Base-by-base conservation (phyloP, 35 echinoderm and acorn worm species). In the Strongylocentrotus purpuratus region DNA sequence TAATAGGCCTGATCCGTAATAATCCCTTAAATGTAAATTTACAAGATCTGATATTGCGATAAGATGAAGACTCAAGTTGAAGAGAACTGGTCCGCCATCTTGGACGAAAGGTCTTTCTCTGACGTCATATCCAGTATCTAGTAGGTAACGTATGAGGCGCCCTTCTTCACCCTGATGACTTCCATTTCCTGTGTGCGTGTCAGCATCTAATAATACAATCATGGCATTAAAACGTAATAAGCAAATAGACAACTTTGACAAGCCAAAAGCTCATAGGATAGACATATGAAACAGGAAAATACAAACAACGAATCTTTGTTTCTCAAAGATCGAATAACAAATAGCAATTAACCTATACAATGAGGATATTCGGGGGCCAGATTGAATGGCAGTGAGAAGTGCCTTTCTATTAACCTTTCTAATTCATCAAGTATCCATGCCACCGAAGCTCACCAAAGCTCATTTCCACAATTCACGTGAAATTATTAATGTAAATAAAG, bases 121-220 rank as follows among this genome's bases (percentile, higher is more conserved):
- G 87, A 89, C 87, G 87, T 89, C 87, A 89, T 89, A 89, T 45
- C 87, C 87, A 25, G 87, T 89, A 89, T 89, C 87, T 10, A 89
- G 87, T 17, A 89, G 31, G 25, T 14, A 0, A 46, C 87, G 87
- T 18, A 89, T 89, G 12, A 89, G 45, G 25, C 87, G 87, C 18
- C 87, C 87, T 46, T 89, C 87, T 89, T 89, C 87, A 13, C 87
- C 87, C 11, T 25, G 87, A 10, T 89, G 87, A 46, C 87, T 89
- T 2, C 6, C 87, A 89, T 89, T 89, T 13, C 87, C 65, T 8
- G 6, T 78, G 7, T 9, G 10, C 50, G 9, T 55, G 9, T 55
- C 50, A 78, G 65, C 20, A 78, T 78, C 65, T 78, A 12, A 59
- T 2, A 59, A 59, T 59, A 59, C 11, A 17, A 59, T 41, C 1